Evolutionary conservation across 2,888 invertebrate species (phyloP).

Genomic region (Ceramica pisi): DNA sequence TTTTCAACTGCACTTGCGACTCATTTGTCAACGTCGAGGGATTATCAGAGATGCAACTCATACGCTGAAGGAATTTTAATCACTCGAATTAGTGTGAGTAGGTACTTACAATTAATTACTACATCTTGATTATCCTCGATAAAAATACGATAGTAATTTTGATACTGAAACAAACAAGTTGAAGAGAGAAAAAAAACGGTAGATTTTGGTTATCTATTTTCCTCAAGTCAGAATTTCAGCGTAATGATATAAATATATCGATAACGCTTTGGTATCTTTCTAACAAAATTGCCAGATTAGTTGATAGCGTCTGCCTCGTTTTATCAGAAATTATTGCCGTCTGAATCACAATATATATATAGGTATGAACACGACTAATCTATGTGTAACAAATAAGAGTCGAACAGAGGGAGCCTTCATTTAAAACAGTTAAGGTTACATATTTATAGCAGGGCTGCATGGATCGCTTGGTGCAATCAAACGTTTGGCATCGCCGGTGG

Average conservation of each 20-base stretch:
- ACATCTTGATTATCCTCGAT: slow-evolving; percentile 17
- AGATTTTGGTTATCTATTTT: slow-evolving; percentile 29
- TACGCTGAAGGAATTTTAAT: slow-evolving; percentile 59
- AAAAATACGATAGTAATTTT: background rate
- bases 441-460: slow-evolving; percentile 53
- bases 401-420: slow-evolving; percentile 43
- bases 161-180: slow-evolving; percentile 16
- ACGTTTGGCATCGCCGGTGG: slow-evolving; percentile 60
- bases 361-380: slow-evolving; percentile 9
- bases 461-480: slow-evolving; percentile 58
- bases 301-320: slow-evolving; percentile 20
- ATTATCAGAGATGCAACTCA: slow-evolving; percentile 58
- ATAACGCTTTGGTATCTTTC: slow-evolving; percentile 18
- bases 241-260: slow-evolving; percentile 19
- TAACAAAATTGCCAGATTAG: slow-evolving; percentile 27
- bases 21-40: slow-evolving; percentile 66
- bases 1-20: slow-evolving; percentile 42
- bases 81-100: slow-evolving; percentile 53
- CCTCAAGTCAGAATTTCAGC: slow-evolving; percentile 22
- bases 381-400: slow-evolving; percentile 31
- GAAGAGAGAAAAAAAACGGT: background rate
- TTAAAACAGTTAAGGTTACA: slow-evolving; percentile 45
- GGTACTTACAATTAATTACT: slow-evolving; percentile 45
- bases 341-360: slow-evolving; percentile 1
- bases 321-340: slow-evolving; percentile 20